Percentiles rank a stretch among this genome's conserved stretches.
Evolutionary conservation across 1,140 invertebrate genomes (phyloP).

Genomic region (Ectropis grisescens): DNA sequence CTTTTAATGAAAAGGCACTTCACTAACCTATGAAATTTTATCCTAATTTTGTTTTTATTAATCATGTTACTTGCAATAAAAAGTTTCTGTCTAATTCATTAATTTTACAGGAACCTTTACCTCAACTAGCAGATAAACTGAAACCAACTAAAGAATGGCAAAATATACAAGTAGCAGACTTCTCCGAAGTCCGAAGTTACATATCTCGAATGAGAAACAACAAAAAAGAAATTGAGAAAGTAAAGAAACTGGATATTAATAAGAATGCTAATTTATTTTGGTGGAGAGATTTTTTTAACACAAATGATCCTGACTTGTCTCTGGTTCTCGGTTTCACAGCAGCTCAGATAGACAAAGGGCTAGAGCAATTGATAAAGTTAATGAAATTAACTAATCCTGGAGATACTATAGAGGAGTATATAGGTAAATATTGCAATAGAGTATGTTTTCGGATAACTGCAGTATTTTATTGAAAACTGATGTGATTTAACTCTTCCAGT

Average conservation of each 20-base stretch:
- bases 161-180: constrained; percentile 57
- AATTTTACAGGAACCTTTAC: no score
- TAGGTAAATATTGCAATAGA: constrained; percentile 28
- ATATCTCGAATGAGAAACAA: constrained; percentile 27
- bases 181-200: constrained; percentile 46
- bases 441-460: no score
- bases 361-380: constrained; percentile 34
- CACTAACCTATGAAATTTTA: no score
- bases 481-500: no score
- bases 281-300: constrained; percentile 42
- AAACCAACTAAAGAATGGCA: constrained; percentile 61
- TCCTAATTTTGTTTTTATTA: no score
- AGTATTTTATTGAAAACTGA: no score
- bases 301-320: constrained; percentile 35
- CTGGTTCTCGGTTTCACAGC: constrained; percentile 34
- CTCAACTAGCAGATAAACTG: no score
- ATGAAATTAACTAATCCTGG: constrained; percentile 32
- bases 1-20: no score
- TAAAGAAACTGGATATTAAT: no score
- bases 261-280: no score
- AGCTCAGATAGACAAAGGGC: constrained; percentile 26
- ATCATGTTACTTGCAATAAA: no score
- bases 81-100: no score
- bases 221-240: constrained; percentile 18
- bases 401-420: constrained; percentile 38